phyloP scores from a whole-genome alignment of 2,888 invertebrate species.

The Corythucha ciliata region DNA sequence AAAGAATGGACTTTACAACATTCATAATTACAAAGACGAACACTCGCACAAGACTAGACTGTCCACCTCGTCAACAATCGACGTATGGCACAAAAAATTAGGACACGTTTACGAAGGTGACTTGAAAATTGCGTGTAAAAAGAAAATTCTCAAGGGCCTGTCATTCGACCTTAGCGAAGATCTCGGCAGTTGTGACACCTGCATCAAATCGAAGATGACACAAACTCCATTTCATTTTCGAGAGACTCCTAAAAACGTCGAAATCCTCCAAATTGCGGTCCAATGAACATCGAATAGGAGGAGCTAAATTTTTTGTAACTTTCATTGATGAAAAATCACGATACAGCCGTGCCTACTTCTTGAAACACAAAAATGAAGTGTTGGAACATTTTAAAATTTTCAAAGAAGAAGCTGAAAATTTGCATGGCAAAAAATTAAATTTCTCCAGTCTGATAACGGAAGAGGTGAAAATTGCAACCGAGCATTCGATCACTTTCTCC shows the following conservation, averaged over 20 bases:
- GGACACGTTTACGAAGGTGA: constrained; percentile 13
- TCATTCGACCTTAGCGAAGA: constrained; percentile 8
- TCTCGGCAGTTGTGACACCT: constrained; percentile 15
- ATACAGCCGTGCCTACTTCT: constrained; percentile 33
- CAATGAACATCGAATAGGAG: constrained; percentile 28
- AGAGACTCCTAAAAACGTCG: neutral
- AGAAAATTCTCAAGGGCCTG: constrained; percentile 10
- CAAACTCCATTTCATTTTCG: constrained; percentile 10
- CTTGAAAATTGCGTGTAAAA: constrained; percentile 8
- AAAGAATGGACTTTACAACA: constrained; percentile 12
- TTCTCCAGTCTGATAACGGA: constrained; percentile 15
- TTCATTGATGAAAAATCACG: constrained; percentile 35
- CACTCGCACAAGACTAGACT: neutral
- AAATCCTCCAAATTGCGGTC: constrained; percentile 33
- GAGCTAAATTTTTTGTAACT: constrained; percentile 32
- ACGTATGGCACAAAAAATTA: constrained; percentile 8
- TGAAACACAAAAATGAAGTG: constrained; percentile 34
- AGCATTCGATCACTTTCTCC: too few relatives aligned
- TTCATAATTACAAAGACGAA: too few relatives aligned
- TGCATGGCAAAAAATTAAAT: constrained; percentile 24
- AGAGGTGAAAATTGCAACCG: too few relatives aligned
- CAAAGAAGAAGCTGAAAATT: constrained; percentile 32
- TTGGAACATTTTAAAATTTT: constrained; percentile 28
- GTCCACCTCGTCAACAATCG: constrained; percentile 10
- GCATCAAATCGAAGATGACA: constrained; percentile 18